Evolutionary conservation across 2,797 vertebrate genomes (phyloP).

Genomic region (Hafferia zeledoni): DNA sequence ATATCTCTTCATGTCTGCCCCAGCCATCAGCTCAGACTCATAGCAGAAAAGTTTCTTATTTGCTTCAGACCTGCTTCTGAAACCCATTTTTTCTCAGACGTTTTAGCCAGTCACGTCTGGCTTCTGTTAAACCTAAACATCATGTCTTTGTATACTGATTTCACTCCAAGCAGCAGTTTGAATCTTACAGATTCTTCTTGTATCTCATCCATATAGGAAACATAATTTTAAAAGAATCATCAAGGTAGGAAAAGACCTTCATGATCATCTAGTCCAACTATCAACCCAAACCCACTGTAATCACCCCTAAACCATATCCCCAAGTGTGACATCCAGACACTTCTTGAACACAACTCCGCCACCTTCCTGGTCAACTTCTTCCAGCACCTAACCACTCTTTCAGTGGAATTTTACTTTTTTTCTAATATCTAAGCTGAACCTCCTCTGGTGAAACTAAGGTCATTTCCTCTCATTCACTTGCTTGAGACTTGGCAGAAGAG

Average conservation of each 20-base stretch:
- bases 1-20: background rate
- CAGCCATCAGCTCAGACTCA: background rate
- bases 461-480: background rate
- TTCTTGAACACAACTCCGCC: background rate
- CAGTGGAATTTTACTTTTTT: background rate
- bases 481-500: background rate
- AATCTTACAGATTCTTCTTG: background rate
- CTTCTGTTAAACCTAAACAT: background rate
- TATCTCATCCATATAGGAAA: background rate
- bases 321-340: background rate
- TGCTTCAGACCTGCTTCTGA: background rate
- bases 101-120: background rate
- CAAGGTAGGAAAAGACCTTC: background rate
- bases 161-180: background rate
- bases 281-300: background rate
- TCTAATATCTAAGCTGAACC: background rate
- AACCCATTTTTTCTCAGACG: background rate
- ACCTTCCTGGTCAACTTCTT: background rate
- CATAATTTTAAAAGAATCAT: background rate
- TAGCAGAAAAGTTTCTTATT: background rate
- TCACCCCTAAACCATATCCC: background rate
- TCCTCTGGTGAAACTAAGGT: no score
- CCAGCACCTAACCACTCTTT: background rate
- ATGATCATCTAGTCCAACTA: background rate
- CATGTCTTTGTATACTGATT: background rate